A percentile compares a stretch with the other conserved stretches of the same genome.
Conservation (phyloP, 2,797 vertebrate species). For the Rhinogobio ventralis region DNA sequence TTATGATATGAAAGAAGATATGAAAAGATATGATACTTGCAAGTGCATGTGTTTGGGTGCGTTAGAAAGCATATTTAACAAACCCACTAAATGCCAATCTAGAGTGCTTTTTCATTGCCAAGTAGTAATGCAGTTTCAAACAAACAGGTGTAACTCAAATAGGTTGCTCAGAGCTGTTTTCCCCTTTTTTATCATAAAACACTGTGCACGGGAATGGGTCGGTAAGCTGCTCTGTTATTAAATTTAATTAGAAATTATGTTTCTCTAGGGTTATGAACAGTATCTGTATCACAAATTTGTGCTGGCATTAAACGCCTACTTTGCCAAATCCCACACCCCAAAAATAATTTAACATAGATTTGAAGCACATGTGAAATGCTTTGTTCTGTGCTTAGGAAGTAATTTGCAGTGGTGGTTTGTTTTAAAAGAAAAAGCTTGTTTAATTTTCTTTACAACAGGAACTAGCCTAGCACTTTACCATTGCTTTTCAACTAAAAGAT, state of each 20-base stretch:
- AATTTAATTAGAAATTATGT: background rate
- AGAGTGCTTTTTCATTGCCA: background rate
- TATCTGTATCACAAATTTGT: background rate
- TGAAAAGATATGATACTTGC: background rate
- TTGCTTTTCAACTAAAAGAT: background rate
- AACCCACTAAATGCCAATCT: conserved; percentile 22
- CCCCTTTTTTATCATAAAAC: background rate
- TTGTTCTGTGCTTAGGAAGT: background rate
- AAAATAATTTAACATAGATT: background rate
- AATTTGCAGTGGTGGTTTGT: background rate
- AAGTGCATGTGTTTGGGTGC: background rate
- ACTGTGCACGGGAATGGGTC: background rate
- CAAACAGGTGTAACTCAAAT: conserved; percentile 1
- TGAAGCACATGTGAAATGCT: background rate
- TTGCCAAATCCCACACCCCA: conserved; percentile 10
- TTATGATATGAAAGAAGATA: too few species aligned
- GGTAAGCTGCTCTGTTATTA: background rate
- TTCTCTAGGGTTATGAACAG: conserved; percentile 14
- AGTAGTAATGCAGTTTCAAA: conserved; percentile 7
- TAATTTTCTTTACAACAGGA: conserved; percentile 5
- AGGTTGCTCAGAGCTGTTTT: conserved; percentile 19
- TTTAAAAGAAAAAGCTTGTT: background rate
- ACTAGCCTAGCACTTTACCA: background rate
- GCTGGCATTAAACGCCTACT: background rate
- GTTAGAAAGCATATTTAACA: conserved; percentile 18